A percentile compares a stretch with the other conserved stretches of the same genome.
phyloP scores from a whole-genome alignment of 2,113 vertebrate genomes.

The Sebastes schlegelii region DNA sequence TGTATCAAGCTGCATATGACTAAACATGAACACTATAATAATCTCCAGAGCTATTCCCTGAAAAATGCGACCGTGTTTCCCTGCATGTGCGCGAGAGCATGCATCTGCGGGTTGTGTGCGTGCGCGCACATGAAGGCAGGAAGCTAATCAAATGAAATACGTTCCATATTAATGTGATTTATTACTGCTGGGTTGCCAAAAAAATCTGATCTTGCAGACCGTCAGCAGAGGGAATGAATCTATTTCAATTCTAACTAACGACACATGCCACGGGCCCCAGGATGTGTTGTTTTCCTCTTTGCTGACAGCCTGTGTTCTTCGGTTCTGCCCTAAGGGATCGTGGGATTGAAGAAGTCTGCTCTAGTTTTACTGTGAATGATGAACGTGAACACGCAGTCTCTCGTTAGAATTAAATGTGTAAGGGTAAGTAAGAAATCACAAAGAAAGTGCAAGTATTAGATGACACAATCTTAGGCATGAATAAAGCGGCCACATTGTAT shows the following conservation, averaged over 20 bases:
- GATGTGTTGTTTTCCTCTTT: constrained; percentile 56
- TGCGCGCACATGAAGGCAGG: constrained; percentile 47
- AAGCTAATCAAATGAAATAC: constrained; percentile 75
- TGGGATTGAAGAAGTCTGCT: constrained; percentile 45
- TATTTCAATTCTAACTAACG: constrained; percentile 66
- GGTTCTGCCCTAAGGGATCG: constrained; percentile 33
- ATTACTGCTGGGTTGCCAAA: constrained; percentile 67
- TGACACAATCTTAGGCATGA: neutral
- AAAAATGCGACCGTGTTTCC: constrained; percentile 33
- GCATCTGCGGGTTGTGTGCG: constrained; percentile 31
- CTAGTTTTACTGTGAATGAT: constrained; percentile 45
- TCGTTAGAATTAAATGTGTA: constrained; percentile 1
- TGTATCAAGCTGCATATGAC: constrained; percentile 51
- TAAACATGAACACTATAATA: constrained; percentile 45
- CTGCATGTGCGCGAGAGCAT: constrained; percentile 24
- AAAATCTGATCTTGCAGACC: constrained; percentile 62
- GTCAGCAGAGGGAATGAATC: constrained; percentile 62
- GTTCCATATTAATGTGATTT: constrained; percentile 79
- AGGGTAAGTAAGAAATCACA: constrained; percentile 15
- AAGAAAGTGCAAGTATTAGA: neutral
- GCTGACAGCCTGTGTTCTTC: constrained; percentile 63
- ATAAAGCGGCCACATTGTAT: neutral
- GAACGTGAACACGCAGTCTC: constrained; percentile 8
- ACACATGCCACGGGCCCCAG: constrained; percentile 56
- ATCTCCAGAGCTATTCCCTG: constrained; percentile 41